Evolutionary conservation across 1,140 invertebrate species (phyloP).

Genomic region (Piezodorus guildinii): DNA sequence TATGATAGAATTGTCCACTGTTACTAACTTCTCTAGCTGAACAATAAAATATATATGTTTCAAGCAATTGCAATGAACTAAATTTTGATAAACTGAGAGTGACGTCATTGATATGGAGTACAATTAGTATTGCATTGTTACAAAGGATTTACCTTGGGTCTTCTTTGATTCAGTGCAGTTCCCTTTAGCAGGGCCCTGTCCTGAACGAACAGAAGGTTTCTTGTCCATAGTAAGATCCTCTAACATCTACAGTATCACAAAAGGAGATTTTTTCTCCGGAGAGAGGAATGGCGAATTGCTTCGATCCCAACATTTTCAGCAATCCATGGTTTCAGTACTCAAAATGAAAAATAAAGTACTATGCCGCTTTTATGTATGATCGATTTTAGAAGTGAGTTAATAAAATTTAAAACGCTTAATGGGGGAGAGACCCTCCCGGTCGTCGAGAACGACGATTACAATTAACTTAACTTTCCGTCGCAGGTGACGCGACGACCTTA

Average conservation of each 20-base stretch:
- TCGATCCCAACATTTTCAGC: slow-evolving; percentile 56
- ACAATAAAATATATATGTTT: too few relatives aligned
- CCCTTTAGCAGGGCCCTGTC: slow-evolving; percentile 48
- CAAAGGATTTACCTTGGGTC: slow-evolving; percentile 46
- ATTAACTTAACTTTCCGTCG: slow-evolving; percentile 41
- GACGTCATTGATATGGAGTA: too few relatives aligned
- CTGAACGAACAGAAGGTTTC: slow-evolving; percentile 48
- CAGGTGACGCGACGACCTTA: slow-evolving; percentile 50
- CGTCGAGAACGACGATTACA: slow-evolving; percentile 46
- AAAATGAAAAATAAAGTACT: slow-evolving; percentile 38
- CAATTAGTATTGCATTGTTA: too few relatives aligned
- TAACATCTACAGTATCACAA: slow-evolving; percentile 35
- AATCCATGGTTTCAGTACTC: slow-evolving; percentile 58
- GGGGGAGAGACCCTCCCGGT: slow-evolving; percentile 47
- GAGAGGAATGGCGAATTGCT: slow-evolving; percentile 50
- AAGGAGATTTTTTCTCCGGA: slow-evolving; percentile 50
- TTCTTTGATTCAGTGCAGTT: slow-evolving; percentile 52
- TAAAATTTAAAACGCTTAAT: slow-evolving; percentile 30
- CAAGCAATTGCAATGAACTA: too few relatives aligned
- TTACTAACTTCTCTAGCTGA: too few relatives aligned
- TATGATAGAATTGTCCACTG: too few relatives aligned
- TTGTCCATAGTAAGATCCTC: slow-evolving; percentile 52
- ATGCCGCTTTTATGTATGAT: slow-evolving; percentile 28
- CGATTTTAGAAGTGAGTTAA: slow-evolving; percentile 28
- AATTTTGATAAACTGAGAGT: too few relatives aligned